Evolutionary conservation across 2,888 invertebrate genomes (phyloP), one percentile per base, ranked within the genome.

Genomic region (Cyclophora punctaria): DNA sequence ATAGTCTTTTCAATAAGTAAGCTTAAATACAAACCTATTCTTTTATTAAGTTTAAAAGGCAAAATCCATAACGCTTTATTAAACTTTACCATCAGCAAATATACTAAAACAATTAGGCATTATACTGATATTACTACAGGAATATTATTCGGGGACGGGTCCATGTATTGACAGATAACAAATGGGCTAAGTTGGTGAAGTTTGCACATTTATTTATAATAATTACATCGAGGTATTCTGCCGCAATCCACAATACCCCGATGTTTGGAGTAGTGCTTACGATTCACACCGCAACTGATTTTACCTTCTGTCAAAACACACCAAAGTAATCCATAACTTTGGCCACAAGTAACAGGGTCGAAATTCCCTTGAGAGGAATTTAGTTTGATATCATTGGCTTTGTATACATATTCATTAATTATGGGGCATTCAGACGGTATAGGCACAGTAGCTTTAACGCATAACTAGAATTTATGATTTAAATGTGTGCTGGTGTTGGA

Each of bases 121-220:
- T 5, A 5, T 37, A 37, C 49, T 42, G 46, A 52, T 49, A 53
- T 50, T 47, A 52, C 49, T 51, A 48, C 41, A 40, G 34, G 50
- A 47, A 59, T 51, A 56, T 57, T 56, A 57, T 56, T 58, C 49
- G 57, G 54, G 62, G 57, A 59, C 57, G 58, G 63, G 53, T 60
- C 55, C 56, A 60, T 66, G 57, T 69, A 77, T 75, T 71, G 72
- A 71, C 64, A 62, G 57, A 58, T 68, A 67, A 72, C 60, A 66
- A 74, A 76, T 69, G 65, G 63, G 53, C 55, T 40, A 71, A 75
- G 67, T 72, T 73, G 47, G 53, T 62, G 50, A 74, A 76, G 70
- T 79, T 77, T 69, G 69, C 73, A 75, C 75, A 78, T 77, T 78
- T 75, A 75, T 78, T 80, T 71, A 73, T 71, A 77, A 80, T 80